Base-by-base conservation (phyloP, 2,888 invertebrate genomes). In the Cephalotes varians region DNA sequence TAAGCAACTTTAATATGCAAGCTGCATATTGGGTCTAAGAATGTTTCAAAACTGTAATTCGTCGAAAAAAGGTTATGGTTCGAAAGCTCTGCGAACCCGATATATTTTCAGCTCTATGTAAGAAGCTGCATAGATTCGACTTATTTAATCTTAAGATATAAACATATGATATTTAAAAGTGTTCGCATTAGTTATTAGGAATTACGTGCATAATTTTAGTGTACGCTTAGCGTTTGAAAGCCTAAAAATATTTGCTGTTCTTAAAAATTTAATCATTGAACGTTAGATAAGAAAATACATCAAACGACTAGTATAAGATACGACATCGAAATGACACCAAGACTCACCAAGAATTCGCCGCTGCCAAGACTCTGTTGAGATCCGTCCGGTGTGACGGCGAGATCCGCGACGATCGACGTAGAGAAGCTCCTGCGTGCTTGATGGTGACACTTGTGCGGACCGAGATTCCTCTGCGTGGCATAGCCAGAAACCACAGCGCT, bases 281-380 rank as follows among this genome's bases (percentile, higher is more conserved):
- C 4, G 1, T 1, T 12, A 3, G 12, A 9, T 51, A 7, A 54
- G 15, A 28, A 58, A 47, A 9, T 15, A 21, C 28, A 44, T 44
- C 12, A 28, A 69, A 44, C n/a, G 3, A 65, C n/a, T 40, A 76
- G 1, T 1, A 6, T 21, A 56, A 58, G 47, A 62, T 62, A 83
- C 82, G 72, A 88, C 87, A 87, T 18, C 65, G 67, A 85, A 34
- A 81, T 21, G 21, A 82, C 44, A 82, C 62, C 54, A 3, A 21
- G 54, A 93, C 93, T 93, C 88, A 93, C 93, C 93, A 92, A 79
- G 85, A 93, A 93, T 72, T 93, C 93, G 25, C 88, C 91, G 76
- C 93, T 93, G 58, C 91, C 93, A 18, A 93, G 91, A 60, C 93
- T 93, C 88, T 93, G 93, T 82, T 93, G 93, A 7, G 93, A 93